A percentile compares a stretch with the other conserved stretches of the same genome.
phyloP scores from a whole-genome alignment of 2,113 vertebrate species.

The Lophura nycthemera region DNA sequence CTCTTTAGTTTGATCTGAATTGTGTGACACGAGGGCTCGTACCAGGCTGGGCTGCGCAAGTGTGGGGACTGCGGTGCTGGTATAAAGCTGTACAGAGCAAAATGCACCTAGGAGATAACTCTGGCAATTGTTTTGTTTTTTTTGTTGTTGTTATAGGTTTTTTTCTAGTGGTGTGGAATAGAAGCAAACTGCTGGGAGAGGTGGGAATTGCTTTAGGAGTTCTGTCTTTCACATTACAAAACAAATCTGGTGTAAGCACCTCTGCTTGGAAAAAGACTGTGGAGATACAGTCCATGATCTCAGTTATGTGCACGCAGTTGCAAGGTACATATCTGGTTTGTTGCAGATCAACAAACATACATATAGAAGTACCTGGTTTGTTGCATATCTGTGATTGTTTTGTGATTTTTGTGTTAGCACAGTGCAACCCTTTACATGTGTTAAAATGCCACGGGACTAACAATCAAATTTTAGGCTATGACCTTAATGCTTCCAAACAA shows the following conservation, averaged over 20 bases:
- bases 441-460: background rate
- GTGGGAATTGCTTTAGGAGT: background rate
- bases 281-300: background rate
- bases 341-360: background rate
- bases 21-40: fast-evolving
- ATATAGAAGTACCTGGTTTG: background rate
- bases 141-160: background rate
- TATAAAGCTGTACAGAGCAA: fast-evolving
- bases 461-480: background rate
- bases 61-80: fast-evolving
- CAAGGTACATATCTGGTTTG: background rate
- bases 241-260: background rate
- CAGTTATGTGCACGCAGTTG: background rate
- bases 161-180: background rate
- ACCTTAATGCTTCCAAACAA: background rate
- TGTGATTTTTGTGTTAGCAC: too few species aligned
- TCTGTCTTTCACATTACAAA: background rate
- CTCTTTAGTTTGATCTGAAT: background rate
- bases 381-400: background rate
- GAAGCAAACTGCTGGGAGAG: background rate
- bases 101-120: background rate
- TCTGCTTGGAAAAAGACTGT: background rate
- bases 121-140: too few species aligned
- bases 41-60: background rate
- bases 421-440: background rate